Conservation (phyloP, 1,140 invertebrate species). For the fruit fly (Drosophila melanogaster) region DNA sequence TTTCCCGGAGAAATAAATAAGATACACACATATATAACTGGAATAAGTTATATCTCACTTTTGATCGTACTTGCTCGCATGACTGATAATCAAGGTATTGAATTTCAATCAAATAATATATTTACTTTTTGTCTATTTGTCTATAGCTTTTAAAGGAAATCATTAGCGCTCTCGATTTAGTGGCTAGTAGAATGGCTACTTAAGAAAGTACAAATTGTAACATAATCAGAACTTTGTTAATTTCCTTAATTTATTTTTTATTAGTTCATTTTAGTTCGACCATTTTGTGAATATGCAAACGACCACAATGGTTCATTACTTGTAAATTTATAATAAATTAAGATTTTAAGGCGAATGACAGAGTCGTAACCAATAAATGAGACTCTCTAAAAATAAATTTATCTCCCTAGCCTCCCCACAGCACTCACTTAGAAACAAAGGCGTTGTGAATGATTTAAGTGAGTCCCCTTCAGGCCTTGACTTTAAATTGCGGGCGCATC, state of each 20-base stretch:
- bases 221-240: too few species aligned
- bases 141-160: too few species aligned
- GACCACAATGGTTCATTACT: too few species aligned
- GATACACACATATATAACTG: slow-evolving; percentile 3
- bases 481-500: slow-evolving; percentile 67
- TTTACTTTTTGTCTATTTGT: slow-evolving; percentile 48
- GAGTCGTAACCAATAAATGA: too few species aligned
- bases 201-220: too few species aligned
- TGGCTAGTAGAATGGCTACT: too few species aligned
- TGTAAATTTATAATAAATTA: too few species aligned
- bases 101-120: slow-evolving; percentile 64
- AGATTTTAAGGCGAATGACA: too few species aligned
- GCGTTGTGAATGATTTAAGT: slow-evolving; percentile 31
- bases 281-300: too few species aligned
- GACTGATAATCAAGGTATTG: slow-evolving; percentile 55
- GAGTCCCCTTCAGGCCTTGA: slow-evolving; percentile 20
- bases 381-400: slow-evolving; percentile 17
- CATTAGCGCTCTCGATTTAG: too few species aligned
- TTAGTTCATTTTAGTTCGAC: too few species aligned
- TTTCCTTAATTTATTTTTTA: too few species aligned
- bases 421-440: slow-evolving; percentile 5
- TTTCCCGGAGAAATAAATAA: slow-evolving; percentile 11
- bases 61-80: slow-evolving; percentile 23
- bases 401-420: slow-evolving; percentile 3
- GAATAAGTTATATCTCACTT: slow-evolving; percentile 22